phyloP scores from a whole-genome alignment of 2,888 invertebrate genomes.

The Lumbricus terrestris region DNA sequence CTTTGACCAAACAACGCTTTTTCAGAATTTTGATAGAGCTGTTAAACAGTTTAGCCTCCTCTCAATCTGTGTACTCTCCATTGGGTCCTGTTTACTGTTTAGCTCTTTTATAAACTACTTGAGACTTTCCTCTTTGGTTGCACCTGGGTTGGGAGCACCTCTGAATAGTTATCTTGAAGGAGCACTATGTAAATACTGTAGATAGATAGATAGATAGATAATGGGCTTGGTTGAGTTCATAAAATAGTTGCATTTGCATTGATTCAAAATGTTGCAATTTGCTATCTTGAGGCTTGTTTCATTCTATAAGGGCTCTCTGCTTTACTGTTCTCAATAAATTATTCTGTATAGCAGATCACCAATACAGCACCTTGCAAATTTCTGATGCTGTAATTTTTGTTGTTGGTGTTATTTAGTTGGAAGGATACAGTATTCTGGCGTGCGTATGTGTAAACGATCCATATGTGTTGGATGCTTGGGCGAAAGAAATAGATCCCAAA shows the following conservation, averaged over 20 bases:
- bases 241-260: neutral
- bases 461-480: constrained; percentile 91
- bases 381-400: neutral
- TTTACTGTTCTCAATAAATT: too few species aligned
- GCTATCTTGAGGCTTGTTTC: neutral
- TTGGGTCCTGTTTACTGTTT: too few species aligned
- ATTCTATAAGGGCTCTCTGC: too few species aligned
- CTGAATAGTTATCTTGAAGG: too few species aligned
- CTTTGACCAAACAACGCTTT: neutral
- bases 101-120: too few species aligned
- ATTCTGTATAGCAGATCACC: neutral
- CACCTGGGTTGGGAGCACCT: too few species aligned
- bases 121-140: too few species aligned
- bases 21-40: neutral
- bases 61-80: too few species aligned
- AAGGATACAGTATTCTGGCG: constrained; percentile 75
- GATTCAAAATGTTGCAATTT: neutral
- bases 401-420: constrained; percentile 55
- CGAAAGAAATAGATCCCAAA: constrained; percentile 47
- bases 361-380: neutral
- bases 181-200: too few species aligned
- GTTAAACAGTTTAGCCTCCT: too few species aligned
- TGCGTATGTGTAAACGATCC: constrained; percentile 88
- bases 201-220: too few species aligned
- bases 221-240: neutral